Evolutionary conservation across 2,113 vertebrate genomes (phyloP), one percentile per base, ranked within the genome.

Genomic region (Indicator indicator): DNA sequence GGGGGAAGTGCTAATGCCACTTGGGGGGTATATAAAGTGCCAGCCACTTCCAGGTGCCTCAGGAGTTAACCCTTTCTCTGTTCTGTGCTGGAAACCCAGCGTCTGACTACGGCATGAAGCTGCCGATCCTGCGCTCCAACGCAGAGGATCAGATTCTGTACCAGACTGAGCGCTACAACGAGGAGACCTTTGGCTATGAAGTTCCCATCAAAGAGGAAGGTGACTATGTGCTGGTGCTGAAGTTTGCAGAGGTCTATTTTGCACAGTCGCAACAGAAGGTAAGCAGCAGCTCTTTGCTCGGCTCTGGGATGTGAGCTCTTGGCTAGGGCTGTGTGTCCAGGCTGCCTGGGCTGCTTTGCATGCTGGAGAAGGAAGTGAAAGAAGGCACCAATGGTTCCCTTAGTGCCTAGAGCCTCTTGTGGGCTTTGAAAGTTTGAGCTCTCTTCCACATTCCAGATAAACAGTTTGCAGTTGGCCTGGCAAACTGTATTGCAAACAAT

Each of bases 221-320:
- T 46, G 99, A 99, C 91, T 99, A 99, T 2, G 99, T 99, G 86
- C 96, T 99, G 56, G 99, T 99, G 82, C 73, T 99, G 98, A 99
- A 99, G 97, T 99, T 99, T 95, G 98, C 99, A 3, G 99, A 99
- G 84, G 99, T 99, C 83, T 99, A 99, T 97, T 99, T 99, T 96
- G 99, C 99, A 62, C 99, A 99, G 95, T 99, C 99, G 48, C 99
- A 99, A 89, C 99, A 99, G 97, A 99, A 99, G 99, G 99, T 99
- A 97, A 97, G 90, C 77, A 77, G 6, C 40, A 42, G 48, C 33
- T 38, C 19, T 48, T 33, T 71, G 48, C 50, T 59, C 76, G 18
- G 72, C 38, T 72, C 59, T 48, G 55, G 86, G 64, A 30, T 71
- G 32, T 0, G 5, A 67, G 32, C 59, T 94, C 28, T 56, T 85